Base-by-base conservation (phyloP, 1,140 invertebrate species). In the Leptopilina clavipes region DNA sequence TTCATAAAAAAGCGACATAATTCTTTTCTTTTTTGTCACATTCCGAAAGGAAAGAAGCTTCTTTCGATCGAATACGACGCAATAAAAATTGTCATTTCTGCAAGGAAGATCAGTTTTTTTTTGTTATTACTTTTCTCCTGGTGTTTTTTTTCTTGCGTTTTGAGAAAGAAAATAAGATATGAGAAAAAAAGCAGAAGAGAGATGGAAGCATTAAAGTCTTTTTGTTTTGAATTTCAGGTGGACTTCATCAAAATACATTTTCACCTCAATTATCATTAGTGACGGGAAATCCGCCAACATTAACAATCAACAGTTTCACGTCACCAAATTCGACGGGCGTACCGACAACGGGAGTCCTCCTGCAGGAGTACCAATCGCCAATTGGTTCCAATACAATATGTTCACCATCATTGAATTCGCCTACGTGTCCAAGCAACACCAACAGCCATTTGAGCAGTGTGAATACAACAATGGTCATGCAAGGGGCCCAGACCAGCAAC, bases 281-380 rank as follows among this genome's bases (percentile, higher is more conserved):
- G 52, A 87, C 88, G 40, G 85, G 86, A 6, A 86, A 84, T 70
- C 81, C 88, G 12, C 87, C 87, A 12, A 86, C 88, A 11, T 31
- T 89, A 72, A 89, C 88, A 56, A 89, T 89, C 79, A 89, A 89
- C 82, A 88, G 84, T 73, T 89, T 89, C 78, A 85, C 87, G 37
- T 86, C 88, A 1, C 86, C 87, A 43, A 88, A 84, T 72, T 82
- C 88, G 72, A 82, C 76, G 8, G 76, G 76, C 48, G 84, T 84
- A 72, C 87, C 87, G 2, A 86, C 84, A 45, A 87, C 80, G 10
- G 86, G 87, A n/a, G 86, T 89, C 19, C 78, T 89, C 7, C 79
- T 89, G 12, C 88, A 89, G 77, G 88, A 89, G 73, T 89, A 89
- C 76, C 88, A 89, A 71, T 85, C 86, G 48, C 86, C 86, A 65